Base-by-base conservation (phyloP, 2,888 invertebrate species). In the Cantharis lateralis region DNA sequence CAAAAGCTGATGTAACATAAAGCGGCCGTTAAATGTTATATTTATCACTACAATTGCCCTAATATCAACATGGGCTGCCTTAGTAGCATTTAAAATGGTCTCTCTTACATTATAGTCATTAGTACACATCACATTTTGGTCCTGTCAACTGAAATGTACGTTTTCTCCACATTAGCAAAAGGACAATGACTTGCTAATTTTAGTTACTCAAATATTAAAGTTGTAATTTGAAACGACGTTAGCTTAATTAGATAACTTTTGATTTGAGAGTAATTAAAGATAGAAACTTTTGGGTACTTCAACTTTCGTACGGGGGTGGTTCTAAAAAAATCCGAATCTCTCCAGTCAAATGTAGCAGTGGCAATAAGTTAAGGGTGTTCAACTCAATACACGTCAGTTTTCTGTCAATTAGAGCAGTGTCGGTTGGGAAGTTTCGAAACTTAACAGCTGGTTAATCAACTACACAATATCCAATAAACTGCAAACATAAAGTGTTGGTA, bases 401-500 rank as follows among this genome's bases (percentile, higher is more conserved):
- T 66, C 64, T 66, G 64, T 66, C 64, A 66, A 66, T 66, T 66
- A 66, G 18, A 4, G 24, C 18, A 66, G 64, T 18, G 64, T 66
- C 24, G 24, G 64, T 66, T 66, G 24, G 18, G 64, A 66, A 66
- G 64, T 66, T 66, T 66, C 64, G 24, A 66, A 66, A 66, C 64
- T 66, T 66, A 66, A 66, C 64, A 66, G 24, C 64, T 66, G 64
- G 64, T 66, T 66, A 66, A 66, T 66, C 64, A 66, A 66, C 64
- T 24, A 24, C 64, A 66, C 64, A 24, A 66, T 66, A 66, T 66
- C 64, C 24, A 66, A 66, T 48, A 48, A 48, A 48, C 48, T 48
- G 48, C 48, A 48, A 48, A 48, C 48, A 48, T 48, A 48, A 48
- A 48, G n/a, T n/a, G 48, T 48, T 48, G 2, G 48, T 48, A 48